These are phyloP conservation scores for Nomada lathburiana DNA, from an alignment of 2,888 invertebrate species.

Conservation along the genomic window DNA sequence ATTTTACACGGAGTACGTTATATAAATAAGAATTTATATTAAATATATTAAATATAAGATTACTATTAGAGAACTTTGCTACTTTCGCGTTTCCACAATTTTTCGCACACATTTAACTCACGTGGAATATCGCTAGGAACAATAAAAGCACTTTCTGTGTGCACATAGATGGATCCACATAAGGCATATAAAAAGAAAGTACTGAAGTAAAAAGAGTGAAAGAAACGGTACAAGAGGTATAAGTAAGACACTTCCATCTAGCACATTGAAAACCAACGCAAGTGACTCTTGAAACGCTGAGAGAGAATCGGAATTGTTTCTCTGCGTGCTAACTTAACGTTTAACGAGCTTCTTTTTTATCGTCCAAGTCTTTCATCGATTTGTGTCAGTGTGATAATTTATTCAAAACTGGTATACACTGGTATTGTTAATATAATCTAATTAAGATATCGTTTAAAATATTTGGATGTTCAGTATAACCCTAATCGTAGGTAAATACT, in stretches of 20 bases:
- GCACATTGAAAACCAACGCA: slow-evolving; percentile 33
- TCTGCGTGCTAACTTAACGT: slow-evolving; percentile 10
- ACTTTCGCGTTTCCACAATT: not conserved
- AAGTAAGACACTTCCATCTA: slow-evolving; percentile 36
- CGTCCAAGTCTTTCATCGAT: slow-evolving; percentile 11
- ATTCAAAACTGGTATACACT: not conserved
- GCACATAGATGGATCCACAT: not conserved
- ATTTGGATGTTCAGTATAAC: too few relatives aligned
- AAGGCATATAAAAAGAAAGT: slow-evolving; percentile 1
- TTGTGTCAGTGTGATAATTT: not conserved
- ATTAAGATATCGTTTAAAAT: too few relatives aligned
- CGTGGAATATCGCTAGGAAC: not conserved
- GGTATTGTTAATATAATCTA: too few relatives aligned
- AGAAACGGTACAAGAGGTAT: not conserved
- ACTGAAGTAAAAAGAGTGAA: not conserved
- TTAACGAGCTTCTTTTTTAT: slow-evolving; percentile 20
- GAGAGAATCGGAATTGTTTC: slow-evolving; percentile 26
- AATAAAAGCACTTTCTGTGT: not conserved
- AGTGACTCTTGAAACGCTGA: slow-evolving; percentile 35
- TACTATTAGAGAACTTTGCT: too few relatives aligned
- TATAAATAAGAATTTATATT: too few relatives aligned
- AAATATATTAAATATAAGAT: too few relatives aligned
- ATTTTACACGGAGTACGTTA: too few relatives aligned
- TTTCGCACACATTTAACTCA: not conserved
- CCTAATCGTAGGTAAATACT: too few relatives aligned